Percentiles rank a stretch among this genome's conserved stretches.
phyloP scores from a whole-genome alignment of 2,888 invertebrate species.

The Girardia tigrina region DNA sequence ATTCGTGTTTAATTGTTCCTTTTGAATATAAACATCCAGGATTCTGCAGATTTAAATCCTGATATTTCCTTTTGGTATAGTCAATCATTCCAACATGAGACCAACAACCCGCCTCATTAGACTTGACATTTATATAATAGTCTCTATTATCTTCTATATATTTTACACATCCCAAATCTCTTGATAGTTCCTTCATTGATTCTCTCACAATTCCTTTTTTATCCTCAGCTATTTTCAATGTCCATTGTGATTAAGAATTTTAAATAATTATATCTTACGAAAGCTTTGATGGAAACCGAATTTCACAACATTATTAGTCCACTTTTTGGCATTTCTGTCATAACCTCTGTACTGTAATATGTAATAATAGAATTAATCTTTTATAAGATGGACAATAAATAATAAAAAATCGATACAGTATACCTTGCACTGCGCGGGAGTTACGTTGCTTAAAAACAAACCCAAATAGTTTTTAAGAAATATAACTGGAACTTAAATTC shows the following conservation, averaged over 20 bases:
- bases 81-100: background rate
- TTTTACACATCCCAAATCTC: slow-evolving; percentile 17
- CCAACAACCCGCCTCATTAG: background rate
- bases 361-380: too few relatives aligned
- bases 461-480: too few relatives aligned
- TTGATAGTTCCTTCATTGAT: background rate
- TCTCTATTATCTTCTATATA: background rate
- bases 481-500: too few relatives aligned
- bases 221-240: background rate
- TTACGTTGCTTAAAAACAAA: too few relatives aligned
- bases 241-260: background rate
- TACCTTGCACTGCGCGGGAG: too few relatives aligned
- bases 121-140: background rate
- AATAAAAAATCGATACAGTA: too few relatives aligned
- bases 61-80: background rate
- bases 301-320: background rate
- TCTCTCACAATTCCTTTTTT: background rate
- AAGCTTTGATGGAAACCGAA: background rate
- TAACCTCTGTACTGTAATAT: background rate
- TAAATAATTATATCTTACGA: background rate
- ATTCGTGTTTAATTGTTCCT: slow-evolving; percentile 13
- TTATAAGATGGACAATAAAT: too few relatives aligned
- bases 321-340: background rate
- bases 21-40: background rate
- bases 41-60: background rate